Conservation (phyloP, 2,797 vertebrate species). For the Neopelma chrysocephalum region DNA sequence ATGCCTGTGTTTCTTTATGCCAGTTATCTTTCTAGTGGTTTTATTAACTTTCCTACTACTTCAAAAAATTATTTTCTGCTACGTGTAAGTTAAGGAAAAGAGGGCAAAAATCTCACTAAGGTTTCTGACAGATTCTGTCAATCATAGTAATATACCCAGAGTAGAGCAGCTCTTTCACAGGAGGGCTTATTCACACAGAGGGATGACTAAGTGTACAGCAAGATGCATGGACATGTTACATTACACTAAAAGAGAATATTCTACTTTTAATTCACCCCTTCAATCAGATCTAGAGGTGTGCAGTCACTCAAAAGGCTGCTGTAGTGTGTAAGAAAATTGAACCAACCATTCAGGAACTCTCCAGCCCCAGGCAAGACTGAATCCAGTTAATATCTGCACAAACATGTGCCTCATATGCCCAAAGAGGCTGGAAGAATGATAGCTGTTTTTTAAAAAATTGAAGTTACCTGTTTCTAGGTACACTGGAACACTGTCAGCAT, state of each 20-base stretch:
- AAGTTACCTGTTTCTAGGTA: not conserved
- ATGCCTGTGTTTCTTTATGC: not conserved
- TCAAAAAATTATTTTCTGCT: not conserved
- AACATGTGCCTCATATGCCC: not conserved
- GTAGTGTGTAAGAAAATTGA: not conserved
- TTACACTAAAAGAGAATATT: constrained; percentile 16
- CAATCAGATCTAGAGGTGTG: not conserved
- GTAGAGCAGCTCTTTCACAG: constrained; percentile 5
- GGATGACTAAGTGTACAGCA: constrained; percentile 23
- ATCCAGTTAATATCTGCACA: not conserved
- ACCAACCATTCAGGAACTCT: not conserved
- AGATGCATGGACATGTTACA: not conserved
- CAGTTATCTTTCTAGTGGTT: not conserved
- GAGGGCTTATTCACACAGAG: constrained; percentile 1
- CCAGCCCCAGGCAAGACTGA: not conserved
- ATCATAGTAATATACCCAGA: not conserved
- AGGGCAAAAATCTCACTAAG: not conserved
- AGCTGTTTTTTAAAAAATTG: not conserved
- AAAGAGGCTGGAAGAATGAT: not conserved
- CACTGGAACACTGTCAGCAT: not conserved
- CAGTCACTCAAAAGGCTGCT: not conserved
- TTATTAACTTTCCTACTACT: not conserved
- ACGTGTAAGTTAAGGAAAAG: not conserved
- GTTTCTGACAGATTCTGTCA: constrained; percentile 41
- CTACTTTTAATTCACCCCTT: constrained; percentile 17